Conservation (phyloP, 2,888 invertebrate species). For the Cylindroiulus punctatus region DNA sequence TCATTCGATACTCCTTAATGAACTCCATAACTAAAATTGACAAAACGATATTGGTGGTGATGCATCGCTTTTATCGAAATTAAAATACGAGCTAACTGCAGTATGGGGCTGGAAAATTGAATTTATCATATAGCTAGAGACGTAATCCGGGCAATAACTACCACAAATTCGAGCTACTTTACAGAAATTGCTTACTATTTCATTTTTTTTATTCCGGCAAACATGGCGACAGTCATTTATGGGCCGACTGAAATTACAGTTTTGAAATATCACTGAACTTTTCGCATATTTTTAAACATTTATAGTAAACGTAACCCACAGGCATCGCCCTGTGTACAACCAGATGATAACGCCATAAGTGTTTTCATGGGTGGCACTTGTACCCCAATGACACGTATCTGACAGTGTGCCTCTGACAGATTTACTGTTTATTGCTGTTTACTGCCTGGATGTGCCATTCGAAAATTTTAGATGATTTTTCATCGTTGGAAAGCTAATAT, state of each 20-base stretch:
- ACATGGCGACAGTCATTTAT: conserved; percentile 1
- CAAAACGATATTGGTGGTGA: background rate
- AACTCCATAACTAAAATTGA: too few species aligned
- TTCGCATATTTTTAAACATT: background rate
- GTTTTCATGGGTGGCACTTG: background rate
- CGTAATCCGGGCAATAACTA: background rate
- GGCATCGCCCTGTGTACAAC: background rate
- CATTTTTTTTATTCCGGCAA: background rate
- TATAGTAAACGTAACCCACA: background rate
- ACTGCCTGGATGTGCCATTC: background rate
- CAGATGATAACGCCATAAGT: background rate
- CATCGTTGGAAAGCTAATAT: background rate
- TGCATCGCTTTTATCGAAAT: background rate
- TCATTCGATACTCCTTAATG: too few species aligned
- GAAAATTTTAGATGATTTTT: background rate
- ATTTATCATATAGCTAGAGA: background rate
- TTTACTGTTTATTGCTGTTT: conserved; percentile 16
- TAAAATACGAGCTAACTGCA: background rate
- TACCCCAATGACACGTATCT: background rate
- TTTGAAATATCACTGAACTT: conserved; percentile 11
- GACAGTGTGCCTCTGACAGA: background rate
- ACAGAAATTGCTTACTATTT: conserved; percentile 15
- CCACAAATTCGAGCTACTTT: conserved; percentile 13
- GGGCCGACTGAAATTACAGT: background rate
- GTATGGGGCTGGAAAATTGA: background rate